phyloP scores from a whole-genome alignment of 2,113 vertebrate species.

The Cygnus buccinator region DNA sequence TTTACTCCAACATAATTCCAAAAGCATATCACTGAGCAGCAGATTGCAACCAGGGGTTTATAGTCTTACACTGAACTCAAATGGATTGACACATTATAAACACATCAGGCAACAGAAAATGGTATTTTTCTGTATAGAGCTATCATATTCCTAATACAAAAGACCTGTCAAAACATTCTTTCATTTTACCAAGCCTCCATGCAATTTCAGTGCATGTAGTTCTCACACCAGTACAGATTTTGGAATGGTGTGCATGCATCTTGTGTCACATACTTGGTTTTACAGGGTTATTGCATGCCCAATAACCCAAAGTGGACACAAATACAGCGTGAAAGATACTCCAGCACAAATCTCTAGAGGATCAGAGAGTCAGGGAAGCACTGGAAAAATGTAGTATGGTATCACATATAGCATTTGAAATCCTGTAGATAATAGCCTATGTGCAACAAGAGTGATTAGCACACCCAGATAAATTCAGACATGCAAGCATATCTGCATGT shows the following conservation, averaged over 20 bases:
- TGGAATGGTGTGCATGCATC: rapidly evolving
- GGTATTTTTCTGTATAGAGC: background rate
- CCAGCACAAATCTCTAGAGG: background rate
- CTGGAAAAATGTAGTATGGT: background rate
- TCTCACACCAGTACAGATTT: background rate
- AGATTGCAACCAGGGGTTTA: background rate
- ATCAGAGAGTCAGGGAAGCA: background rate
- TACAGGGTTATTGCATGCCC: background rate
- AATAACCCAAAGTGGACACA: background rate
- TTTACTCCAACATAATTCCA: background rate
- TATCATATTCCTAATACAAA: background rate
- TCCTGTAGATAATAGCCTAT: background rate
- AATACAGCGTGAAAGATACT: background rate
- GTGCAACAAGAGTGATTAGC: background rate
- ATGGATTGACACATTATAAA: background rate
- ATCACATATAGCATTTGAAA: background rate
- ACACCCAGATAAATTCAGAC: background rate
- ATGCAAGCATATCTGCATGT: background rate
- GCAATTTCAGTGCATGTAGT: background rate
- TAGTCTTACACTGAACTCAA: background rate
- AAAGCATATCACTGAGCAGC: background rate
- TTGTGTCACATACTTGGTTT: background rate
- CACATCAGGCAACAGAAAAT: background rate
- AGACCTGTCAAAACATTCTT: background rate
- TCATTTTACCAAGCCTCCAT: background rate